Percentiles rank a stretch among this genome's conserved stretches.
Conservation (phyloP, 2,888 invertebrate species). For the Drosophila kambysellisi region DNA sequence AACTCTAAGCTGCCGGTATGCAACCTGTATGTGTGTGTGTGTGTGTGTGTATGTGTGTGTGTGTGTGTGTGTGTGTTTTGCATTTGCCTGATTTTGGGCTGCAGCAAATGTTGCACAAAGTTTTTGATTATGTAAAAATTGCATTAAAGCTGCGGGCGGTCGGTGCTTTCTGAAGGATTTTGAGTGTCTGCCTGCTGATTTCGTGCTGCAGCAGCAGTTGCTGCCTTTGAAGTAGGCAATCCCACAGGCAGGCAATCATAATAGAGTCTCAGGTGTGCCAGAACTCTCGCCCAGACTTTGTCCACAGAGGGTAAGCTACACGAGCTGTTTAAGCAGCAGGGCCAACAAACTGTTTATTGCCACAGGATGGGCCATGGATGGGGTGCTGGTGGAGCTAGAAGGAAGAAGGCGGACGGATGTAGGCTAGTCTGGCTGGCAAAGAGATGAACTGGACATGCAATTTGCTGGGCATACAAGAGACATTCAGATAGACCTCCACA, state of each 20-base stretch:
- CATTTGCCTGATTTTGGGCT: conserved; percentile 56
- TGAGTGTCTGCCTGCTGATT: conserved; percentile 17
- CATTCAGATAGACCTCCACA: background rate
- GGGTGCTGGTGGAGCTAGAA: background rate
- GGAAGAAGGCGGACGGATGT: background rate
- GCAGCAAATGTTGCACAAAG: conserved; percentile 65
- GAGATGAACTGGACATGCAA: conserved; percentile 56
- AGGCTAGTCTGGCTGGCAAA: conserved; percentile 6
- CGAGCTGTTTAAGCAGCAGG: conserved; percentile 39
- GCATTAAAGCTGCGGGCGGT: conserved; percentile 57
- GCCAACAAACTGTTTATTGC: conserved; percentile 51
- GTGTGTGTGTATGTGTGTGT: conserved; percentile 18
- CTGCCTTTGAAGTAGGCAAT: conserved; percentile 51
- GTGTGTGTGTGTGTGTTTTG: conserved; percentile 14
- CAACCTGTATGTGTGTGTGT: conserved; percentile 31
- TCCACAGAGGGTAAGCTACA: conserved; percentile 5
- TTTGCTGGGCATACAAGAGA: conserved; percentile 16
- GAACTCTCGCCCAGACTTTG: conserved; percentile 28
- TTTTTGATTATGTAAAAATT: conserved; percentile 70
- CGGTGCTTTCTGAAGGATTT: conserved; percentile 23
- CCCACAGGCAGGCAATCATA: conserved; percentile 52
- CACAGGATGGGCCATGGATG: background rate
- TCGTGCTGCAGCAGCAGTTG: background rate
- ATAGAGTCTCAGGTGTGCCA: conserved; percentile 57
- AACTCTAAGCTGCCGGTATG: conserved; percentile 58